phyloP scores from a whole-genome alignment of 1,140 invertebrate genomes.

The Euura saliciscinereae region DNA sequence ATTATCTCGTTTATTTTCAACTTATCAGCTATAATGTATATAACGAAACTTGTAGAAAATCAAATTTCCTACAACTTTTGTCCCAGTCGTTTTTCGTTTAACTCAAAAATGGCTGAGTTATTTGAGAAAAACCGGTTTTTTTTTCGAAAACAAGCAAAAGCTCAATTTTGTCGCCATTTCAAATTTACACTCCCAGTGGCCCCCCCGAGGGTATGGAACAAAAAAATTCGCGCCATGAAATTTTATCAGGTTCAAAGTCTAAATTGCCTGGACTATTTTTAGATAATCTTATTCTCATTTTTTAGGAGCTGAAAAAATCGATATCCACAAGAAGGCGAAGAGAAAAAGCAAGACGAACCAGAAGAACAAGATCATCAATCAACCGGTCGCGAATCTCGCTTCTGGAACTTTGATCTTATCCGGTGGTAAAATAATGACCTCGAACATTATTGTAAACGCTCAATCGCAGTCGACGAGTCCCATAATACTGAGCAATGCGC shows the following conservation, averaged over 20 bases:
- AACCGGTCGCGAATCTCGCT: constrained; percentile 44
- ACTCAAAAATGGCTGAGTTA: too few relatives aligned
- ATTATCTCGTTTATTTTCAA: too few relatives aligned
- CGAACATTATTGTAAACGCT: constrained; percentile 54
- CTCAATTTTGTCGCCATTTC: too few relatives aligned
- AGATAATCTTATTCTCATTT: neutral
- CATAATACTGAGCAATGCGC: constrained; percentile 52
- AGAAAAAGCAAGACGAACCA: constrained; percentile 38
- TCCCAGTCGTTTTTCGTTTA: too few relatives aligned
- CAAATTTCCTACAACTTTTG: too few relatives aligned
- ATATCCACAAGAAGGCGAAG: constrained; percentile 33
- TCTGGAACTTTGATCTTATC: constrained; percentile 52
- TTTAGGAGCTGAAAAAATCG: constrained; percentile 18
- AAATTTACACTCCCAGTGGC: too few relatives aligned
- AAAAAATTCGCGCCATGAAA: too few relatives aligned
- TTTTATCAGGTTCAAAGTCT: too few relatives aligned
- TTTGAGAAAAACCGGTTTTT: too few relatives aligned
- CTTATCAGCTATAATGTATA: too few relatives aligned
- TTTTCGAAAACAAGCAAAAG: too few relatives aligned
- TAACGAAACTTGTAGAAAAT: neutral
- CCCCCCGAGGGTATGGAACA: neutral
- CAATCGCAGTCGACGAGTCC: constrained; percentile 44
- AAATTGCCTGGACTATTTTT: too few relatives aligned
- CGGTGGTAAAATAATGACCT: constrained; percentile 50
- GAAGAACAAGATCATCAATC: constrained; percentile 34